Evolutionary conservation across 2,113 vertebrate species (phyloP), one percentile per base, ranked within the genome.

Genomic region (Halcyon malimbica): DNA sequence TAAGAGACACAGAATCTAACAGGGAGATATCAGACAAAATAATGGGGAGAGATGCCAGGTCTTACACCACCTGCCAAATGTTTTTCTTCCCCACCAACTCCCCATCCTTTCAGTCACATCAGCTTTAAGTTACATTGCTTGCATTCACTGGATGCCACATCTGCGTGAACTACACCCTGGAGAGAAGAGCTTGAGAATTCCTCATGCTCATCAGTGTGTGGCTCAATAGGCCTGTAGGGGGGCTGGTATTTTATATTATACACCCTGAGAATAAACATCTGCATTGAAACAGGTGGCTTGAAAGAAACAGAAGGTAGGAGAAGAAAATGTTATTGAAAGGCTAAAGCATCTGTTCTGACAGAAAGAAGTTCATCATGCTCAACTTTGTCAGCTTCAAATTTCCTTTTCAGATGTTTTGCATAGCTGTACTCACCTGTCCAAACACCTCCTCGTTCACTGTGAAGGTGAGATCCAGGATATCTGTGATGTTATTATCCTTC

Each of bases 401-500:
- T 89, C 41, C 60, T 91, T 94, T 94, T 75, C 35, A 90, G 37
- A 87, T 84, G 57, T 81, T 82, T 90, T 48, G 59, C 80, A 78
- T 83, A 76, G 59, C 75, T 83, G n/a, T 71, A 95, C 97, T 97
- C 91, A 99, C 99, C 99, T 99, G 99, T 93, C 99, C 99, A 97
- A 99, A 99, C 89, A 99, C 99, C 96, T 99, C 99, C 97, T 99
- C 99, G 0, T 99, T 99, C 83, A 99, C 99, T 3, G 99, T 99
- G 97, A 99, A 99, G 70, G 99, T 99, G 86, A 99, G 98, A 94
- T 99, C 99, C 57, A 99, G 97, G 93, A 99, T 99, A 93, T 99
- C 99, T 12, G 99, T 99, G 97, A 99, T 99, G 96, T 99, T 99
- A 39, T 99, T 99, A 96, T 99, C 99, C 87, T 99, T 99, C 99